Evolutionary conservation across 2,888 invertebrate genomes (phyloP).

Genomic region (Hypolimnas misippus): DNA sequence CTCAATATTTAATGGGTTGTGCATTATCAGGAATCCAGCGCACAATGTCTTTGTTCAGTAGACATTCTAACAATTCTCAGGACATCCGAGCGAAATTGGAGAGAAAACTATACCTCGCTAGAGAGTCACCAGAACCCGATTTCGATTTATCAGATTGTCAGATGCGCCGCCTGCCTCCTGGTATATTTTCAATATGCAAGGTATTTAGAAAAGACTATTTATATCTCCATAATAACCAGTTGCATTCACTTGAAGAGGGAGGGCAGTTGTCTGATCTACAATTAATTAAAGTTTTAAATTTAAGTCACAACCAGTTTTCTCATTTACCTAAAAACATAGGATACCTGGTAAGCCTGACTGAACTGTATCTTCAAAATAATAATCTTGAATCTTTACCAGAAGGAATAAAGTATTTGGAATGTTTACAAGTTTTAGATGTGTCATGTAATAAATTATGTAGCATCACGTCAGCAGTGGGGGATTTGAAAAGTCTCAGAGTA

Average conservation of each 20-base stretch:
- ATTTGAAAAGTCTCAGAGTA: slow-evolving; percentile 84
- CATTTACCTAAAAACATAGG: slow-evolving; percentile 86
- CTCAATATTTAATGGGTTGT: slow-evolving; percentile 73
- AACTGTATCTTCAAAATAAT: slow-evolving; percentile 90
- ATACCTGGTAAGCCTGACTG: slow-evolving; percentile 87
- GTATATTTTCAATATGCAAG: slow-evolving; percentile 91
- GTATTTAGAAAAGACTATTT: slow-evolving; percentile 91
- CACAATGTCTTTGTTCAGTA: slow-evolving; percentile 75
- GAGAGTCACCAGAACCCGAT: slow-evolving; percentile 91
- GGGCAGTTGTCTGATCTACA: slow-evolving; percentile 89
- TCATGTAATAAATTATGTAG: slow-evolving; percentile 87
- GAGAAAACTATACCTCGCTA: slow-evolving; percentile 78
- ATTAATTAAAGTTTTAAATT: slow-evolving; percentile 86
- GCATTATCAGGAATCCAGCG: slow-evolving; percentile 69
- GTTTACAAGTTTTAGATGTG: slow-evolving; percentile 87
- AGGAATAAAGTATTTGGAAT: slow-evolving; percentile 85
- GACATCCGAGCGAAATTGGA: slow-evolving; percentile 66
- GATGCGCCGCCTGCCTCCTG: slow-evolving; percentile 88
- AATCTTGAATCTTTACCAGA: slow-evolving; percentile 87
- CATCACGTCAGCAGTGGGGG: slow-evolving; percentile 86
- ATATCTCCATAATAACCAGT: slow-evolving; percentile 87
- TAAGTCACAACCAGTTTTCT: slow-evolving; percentile 87
- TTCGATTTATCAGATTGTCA: slow-evolving; percentile 93
- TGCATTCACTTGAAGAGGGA: slow-evolving; percentile 88
- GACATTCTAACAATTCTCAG: slow-evolving; percentile 56